A percentile compares a stretch with the other conserved stretches of the same genome.
These are phyloP conservation scores for Frieseomelitta varia DNA, from an alignment of 1,140 invertebrate species.

Conservation along the genomic window DNA sequence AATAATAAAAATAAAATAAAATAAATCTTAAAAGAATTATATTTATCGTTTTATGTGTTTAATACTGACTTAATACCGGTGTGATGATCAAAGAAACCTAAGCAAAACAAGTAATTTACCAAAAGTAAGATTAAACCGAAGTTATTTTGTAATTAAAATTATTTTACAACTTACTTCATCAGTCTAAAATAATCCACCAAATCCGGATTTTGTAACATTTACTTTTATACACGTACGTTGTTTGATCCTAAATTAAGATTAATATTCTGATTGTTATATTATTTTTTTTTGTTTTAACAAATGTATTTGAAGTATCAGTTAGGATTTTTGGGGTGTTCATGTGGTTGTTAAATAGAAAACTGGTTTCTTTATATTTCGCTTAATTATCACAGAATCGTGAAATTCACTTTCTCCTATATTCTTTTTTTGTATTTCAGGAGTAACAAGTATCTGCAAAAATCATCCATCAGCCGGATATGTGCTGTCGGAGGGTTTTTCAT, in stretches of 20 bases:
- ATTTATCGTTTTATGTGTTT: neutral
- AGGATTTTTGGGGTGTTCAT: neutral
- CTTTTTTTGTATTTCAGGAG: constrained; percentile 86
- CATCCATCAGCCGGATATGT: constrained; percentile 93
- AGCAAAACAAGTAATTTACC: neutral
- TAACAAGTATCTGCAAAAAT: constrained; percentile 95
- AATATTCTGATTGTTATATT: neutral
- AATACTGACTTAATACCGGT: neutral
- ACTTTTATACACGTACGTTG: neutral
- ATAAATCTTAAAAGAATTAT: too few relatives aligned
- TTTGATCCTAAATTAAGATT: neutral
- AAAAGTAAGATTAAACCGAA: neutral
- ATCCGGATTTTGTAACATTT: neutral
- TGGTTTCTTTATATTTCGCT: constrained; percentile 35
- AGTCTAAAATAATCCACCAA: too few relatives aligned
- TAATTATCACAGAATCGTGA: constrained; percentile 54
- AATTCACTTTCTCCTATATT: constrained; percentile 30
- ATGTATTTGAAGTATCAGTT: neutral
- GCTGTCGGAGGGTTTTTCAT: constrained; percentile 96
- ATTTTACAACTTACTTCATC: too few relatives aligned
- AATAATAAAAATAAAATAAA: too few relatives aligned
- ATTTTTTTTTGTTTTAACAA: neutral
- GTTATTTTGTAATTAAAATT: too few relatives aligned
- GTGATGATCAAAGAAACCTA: too few relatives aligned
- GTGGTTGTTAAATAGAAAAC: neutral